Percentiles rank a stretch among this genome's conserved stretches.
These are phyloP conservation scores for Clarias pachynema DNA, from an alignment of 2,797 vertebrate species.

Conservation along the genomic window DNA sequence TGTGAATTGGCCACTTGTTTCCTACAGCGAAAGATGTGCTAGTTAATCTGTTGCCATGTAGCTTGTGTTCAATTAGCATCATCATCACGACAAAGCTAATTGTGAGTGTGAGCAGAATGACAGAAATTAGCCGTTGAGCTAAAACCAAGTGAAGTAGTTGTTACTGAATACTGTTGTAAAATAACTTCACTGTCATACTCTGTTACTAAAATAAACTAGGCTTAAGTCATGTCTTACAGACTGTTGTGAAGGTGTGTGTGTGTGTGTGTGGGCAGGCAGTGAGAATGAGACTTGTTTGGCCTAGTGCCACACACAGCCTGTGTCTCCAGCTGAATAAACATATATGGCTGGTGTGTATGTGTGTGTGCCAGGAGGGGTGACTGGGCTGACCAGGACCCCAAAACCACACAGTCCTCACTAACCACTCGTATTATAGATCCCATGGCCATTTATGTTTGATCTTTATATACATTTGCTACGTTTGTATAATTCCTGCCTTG, in stretches of 20 bases:
- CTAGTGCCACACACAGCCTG: slow-evolving; percentile 56
- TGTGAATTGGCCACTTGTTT: slow-evolving; percentile 48
- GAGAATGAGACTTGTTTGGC: slow-evolving; percentile 57
- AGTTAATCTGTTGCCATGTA: slow-evolving; percentile 59
- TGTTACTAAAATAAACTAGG: slow-evolving; percentile 78
- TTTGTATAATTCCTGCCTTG: slow-evolving; percentile 71
- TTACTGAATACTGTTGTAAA: slow-evolving; percentile 76
- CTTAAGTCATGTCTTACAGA: slow-evolving; percentile 57
- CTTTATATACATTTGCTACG: slow-evolving; percentile 73
- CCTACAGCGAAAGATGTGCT: slow-evolving; percentile 60
- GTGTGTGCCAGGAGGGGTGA: slow-evolving; percentile 65
- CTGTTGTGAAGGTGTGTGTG: slow-evolving; percentile 53
- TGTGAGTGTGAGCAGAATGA: slow-evolving; percentile 59
- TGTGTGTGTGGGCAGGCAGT: slow-evolving; percentile 41
- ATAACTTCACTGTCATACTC: slow-evolving; percentile 73
- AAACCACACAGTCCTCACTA: slow-evolving; percentile 68
- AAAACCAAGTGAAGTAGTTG: slow-evolving; percentile 71
- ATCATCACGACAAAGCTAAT: slow-evolving; percentile 54
- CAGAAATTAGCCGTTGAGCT: slow-evolving; percentile 58
- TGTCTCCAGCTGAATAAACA: slow-evolving; percentile 82
- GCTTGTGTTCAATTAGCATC: slow-evolving; percentile 47
- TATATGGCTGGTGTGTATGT: slow-evolving; percentile 64
- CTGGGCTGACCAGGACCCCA: slow-evolving; percentile 59
- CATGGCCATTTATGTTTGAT: slow-evolving; percentile 71
- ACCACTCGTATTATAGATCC: slow-evolving; percentile 62